Percentiles rank a stretch among this genome's conserved stretches.
Evolutionary conservation across 2,797 vertebrate species (phyloP).

Genomic region (Eupleurogrammus muticus): DNA sequence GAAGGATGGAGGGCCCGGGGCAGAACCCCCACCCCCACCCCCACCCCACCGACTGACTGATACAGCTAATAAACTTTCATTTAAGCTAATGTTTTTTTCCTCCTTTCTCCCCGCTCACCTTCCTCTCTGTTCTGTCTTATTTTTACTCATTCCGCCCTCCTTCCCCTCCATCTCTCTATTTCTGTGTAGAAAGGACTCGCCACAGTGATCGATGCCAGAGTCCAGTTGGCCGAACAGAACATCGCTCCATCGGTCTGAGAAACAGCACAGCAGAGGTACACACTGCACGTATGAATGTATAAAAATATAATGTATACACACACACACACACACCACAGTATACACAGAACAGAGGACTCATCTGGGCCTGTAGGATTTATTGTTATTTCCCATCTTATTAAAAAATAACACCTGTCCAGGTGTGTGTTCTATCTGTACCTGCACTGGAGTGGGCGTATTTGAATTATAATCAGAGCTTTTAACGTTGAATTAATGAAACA

Average conservation of each 20-base stretch:
- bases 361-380: no score
- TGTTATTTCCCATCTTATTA: no score
- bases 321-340: no score
- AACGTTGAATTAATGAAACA: no score
- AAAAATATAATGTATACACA: no score
- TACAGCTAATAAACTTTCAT: conserved; percentile 85
- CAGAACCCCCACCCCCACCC: conserved; percentile 44
- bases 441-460: no score
- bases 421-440: no score
- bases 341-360: no score
- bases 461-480: no score
- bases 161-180: not conserved
- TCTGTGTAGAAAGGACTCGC: conserved; percentile 39
- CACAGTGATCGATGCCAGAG: conserved; percentile 68
- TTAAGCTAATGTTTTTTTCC: conserved; percentile 78
- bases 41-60: conserved; percentile 71
- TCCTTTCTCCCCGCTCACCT: conserved; percentile 2
- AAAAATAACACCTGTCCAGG: no score
- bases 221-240: conserved; percentile 61
- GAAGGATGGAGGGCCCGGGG: conserved; percentile 65
- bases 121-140: conserved; percentile 14
- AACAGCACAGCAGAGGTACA: conserved; percentile 61
- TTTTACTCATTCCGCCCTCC: conserved; percentile 17
- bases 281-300: no score
- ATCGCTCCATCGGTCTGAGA: conserved; percentile 72